Conservation (phyloP, 2,888 invertebrate species). For the Hybos culiciformis region DNA sequence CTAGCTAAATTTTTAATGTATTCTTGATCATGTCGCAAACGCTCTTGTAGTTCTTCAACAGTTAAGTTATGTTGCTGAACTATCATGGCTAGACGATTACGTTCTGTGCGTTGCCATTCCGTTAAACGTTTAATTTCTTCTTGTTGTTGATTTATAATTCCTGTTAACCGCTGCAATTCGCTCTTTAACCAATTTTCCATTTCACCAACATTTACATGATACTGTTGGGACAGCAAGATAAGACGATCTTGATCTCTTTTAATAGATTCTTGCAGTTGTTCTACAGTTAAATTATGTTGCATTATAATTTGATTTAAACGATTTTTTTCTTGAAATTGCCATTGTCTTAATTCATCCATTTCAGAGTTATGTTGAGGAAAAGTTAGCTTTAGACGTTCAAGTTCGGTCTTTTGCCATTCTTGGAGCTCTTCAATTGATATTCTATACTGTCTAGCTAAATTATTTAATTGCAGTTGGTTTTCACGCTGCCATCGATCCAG, state of each 20-base stretch:
- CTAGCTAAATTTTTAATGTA: constrained; percentile 26
- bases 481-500: constrained; percentile 29
- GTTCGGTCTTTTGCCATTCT: constrained; percentile 28
- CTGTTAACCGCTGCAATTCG: constrained; percentile 25
- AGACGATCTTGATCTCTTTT: constrained; percentile 26
- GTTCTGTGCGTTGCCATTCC: constrained; percentile 29
- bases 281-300: constrained; percentile 29
- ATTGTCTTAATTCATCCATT: constrained; percentile 17
- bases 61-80: constrained; percentile 28
- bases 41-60: constrained; percentile 23
- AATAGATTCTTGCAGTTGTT: constrained; percentile 26
- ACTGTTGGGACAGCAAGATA: constrained; percentile 23
- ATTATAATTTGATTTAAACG: constrained; percentile 26
- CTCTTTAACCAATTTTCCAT: constrained; percentile 28
- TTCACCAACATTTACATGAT: constrained; percentile 28
- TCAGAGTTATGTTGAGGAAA: constrained; percentile 24
- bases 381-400: constrained; percentile 23
- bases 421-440: constrained; percentile 24
- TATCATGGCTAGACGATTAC: constrained; percentile 25
- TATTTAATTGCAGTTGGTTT: constrained; percentile 21
- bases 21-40: constrained; percentile 25
- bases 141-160: constrained; percentile 26
- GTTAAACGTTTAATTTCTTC: constrained; percentile 28
- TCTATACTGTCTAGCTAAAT: constrained; percentile 21
- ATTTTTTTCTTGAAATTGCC: constrained; percentile 22